Conservation (phyloP, 53 echinoderm and acorn worm genomes). For the Arbacia lixula region DNA sequence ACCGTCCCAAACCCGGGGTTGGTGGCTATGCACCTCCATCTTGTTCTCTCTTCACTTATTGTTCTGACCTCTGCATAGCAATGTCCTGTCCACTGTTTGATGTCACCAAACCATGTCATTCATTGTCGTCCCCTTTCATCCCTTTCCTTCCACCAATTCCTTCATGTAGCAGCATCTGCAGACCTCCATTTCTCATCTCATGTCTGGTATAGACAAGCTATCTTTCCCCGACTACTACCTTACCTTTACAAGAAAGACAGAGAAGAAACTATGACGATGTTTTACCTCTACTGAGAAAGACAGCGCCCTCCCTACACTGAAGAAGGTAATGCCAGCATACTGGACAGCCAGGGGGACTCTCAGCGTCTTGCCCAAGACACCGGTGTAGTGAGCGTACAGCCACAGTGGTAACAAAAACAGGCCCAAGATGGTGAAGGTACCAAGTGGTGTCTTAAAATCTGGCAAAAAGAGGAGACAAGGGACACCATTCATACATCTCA, state of each 20-base stretch:
- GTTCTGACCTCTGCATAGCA: too few species aligned
- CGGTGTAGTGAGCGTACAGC: slow-evolving; percentile 85
- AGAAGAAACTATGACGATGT: not conserved
- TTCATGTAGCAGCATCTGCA: too few species aligned
- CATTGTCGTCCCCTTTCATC: too few species aligned
- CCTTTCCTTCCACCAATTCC: too few species aligned
- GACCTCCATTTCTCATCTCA: too few species aligned
- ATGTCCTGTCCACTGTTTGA: too few species aligned
- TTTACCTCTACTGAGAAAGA: slow-evolving; percentile 80
- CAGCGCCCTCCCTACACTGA: slow-evolving; percentile 86
- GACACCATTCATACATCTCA: not conserved
- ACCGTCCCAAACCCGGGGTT: too few species aligned
- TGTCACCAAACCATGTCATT: too few species aligned
- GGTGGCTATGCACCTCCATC: too few species aligned
- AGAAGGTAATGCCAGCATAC: slow-evolving; percentile 71
- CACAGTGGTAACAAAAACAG: slow-evolving; percentile 82
- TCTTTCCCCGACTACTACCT: too few species aligned
- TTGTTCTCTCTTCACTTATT: too few species aligned
- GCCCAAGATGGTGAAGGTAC: slow-evolving; percentile 76
- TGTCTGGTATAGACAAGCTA: too few species aligned
- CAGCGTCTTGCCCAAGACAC: slow-evolving; percentile 60
- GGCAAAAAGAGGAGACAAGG: not conserved
- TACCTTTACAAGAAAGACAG: not conserved
- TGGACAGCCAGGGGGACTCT: slow-evolving; percentile 63
- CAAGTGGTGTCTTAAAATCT: slow-evolving; percentile 85